Percentiles rank a stretch among this genome's conserved stretches.
Conservation (phyloP, 2,888 invertebrate genomes). For the Callimorpha dominula region DNA sequence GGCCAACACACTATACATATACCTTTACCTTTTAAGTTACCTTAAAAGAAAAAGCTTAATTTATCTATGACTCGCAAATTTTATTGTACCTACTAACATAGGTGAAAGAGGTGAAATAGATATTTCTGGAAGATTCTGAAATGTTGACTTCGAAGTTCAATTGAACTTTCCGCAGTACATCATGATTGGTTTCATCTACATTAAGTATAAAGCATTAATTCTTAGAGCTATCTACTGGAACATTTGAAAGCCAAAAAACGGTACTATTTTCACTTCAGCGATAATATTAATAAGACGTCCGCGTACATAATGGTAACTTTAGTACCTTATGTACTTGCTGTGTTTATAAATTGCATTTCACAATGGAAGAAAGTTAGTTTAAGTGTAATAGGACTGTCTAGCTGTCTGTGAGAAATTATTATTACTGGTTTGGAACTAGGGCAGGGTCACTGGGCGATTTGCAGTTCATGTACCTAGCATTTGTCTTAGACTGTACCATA, state of each 20-base stretch:
- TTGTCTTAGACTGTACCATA: conserved; percentile 17
- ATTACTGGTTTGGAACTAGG: conserved; percentile 53
- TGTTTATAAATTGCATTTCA: neutral
- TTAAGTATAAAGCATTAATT: no score
- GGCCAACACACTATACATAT: no score
- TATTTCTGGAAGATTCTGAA: neutral
- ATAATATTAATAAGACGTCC: neutral
- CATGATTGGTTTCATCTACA: no score
- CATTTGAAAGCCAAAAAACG: neutral
- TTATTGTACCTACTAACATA: neutral
- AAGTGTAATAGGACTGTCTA: neutral
- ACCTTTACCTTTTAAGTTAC: no score
- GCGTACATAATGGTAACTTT: neutral
- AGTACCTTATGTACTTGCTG: neutral
- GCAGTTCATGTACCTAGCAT: conserved; percentile 43
- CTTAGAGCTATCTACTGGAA: no score
- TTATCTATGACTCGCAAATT: no score
- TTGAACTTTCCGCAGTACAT: neutral
- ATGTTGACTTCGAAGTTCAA: no score
- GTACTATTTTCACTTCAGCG: neutral
- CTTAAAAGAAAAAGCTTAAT: neutral
- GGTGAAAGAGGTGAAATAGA: neutral
- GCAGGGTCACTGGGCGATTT: conserved; percentile 67
- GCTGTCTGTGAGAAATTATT: conserved; percentile 24
- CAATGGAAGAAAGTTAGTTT: neutral